These are phyloP conservation scores for Orcinus orca DNA, from an alignment of 2,113 vertebrate genomes.

Conservation along the genomic window DNA sequence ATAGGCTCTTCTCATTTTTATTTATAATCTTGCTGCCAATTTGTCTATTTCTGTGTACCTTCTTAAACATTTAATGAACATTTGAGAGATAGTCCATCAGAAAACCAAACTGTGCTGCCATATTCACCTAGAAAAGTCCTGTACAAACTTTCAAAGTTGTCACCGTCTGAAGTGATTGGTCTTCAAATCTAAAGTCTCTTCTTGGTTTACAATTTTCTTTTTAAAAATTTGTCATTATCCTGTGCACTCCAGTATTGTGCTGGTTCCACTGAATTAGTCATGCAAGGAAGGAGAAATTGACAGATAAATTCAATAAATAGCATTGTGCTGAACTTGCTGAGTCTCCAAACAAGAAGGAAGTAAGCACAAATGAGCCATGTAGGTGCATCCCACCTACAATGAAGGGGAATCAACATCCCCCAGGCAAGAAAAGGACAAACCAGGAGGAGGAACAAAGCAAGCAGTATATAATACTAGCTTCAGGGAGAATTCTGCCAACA, in stretches of 20 bases:
- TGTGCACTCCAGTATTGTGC: neutral
- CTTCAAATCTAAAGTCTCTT: neutral
- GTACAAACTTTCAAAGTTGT: neutral
- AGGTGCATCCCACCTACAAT: neutral
- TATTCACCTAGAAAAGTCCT: neutral
- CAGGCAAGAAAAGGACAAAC: neutral
- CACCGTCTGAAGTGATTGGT: neutral
- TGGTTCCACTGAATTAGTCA: slow-evolving; percentile 23
- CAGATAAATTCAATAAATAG: slow-evolving; percentile 54
- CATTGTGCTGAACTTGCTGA: slow-evolving; percentile 33
- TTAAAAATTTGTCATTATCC: slow-evolving; percentile 8
- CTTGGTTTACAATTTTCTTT: slow-evolving; percentile 28
- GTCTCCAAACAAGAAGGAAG: slow-evolving; percentile 43
- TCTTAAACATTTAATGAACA: neutral
- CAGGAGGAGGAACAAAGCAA: neutral
- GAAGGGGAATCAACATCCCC: neutral
- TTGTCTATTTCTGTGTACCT: neutral
- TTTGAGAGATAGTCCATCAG: neutral
- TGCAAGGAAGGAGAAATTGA: slow-evolving; percentile 41
- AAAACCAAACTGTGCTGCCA: neutral
- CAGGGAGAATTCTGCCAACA: neutral
- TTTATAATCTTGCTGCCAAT: neutral
- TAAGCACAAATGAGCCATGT: slow-evolving; percentile 33
- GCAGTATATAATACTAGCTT: neutral
- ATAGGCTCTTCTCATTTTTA: neutral